Base-by-base conservation (phyloP, 2,797 vertebrate species). In the Echeneis naucrates region DNA sequence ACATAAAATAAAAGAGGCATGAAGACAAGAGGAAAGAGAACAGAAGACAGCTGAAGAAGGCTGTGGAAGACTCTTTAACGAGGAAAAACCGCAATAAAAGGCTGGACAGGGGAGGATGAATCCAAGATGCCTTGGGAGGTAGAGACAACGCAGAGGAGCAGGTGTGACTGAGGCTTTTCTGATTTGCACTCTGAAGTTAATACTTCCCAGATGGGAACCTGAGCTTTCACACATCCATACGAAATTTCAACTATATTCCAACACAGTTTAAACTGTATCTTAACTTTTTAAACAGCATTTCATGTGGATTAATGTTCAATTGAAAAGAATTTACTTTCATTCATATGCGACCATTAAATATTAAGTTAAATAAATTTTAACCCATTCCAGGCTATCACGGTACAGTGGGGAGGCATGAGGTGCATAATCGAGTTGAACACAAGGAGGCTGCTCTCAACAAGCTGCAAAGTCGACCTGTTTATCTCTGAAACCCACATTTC, bases 401-500 rank as follows among this genome's bases (percentile, higher is more conserved):
- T 24, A 6, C 37, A 35, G 68, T 17, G 54, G 26, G 57, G 58
- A 72, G 71, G 40, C 63, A n/a, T 26, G 51, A 79, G 78, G 67
- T 68, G 52, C 48, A 37, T 45, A 61, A 63, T 53, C 52, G 67
- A 66, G 65, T 75, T 84, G 37, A 69, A 78, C 76, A 77, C 1
- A 19, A 81, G 72, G 58, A 69, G 58, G 74, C 64, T 59, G 66
- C 62, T 69, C 78, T 82, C 67, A 73, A 78, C 53, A 79, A 65
- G 84, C 78, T 78, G 52, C 61, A 76, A 68, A 78, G 61, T 50
- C 70, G 42, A 72, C 59, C 59, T 71, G 80, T 85, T 91, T 90
- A 91, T 91, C 87, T 89, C 71, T 16, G 53, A 77, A 64, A 78
- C 68, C 70, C 91, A 92, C 80, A 73, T 81, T 91, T 88, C 72